Percentiles rank a stretch among this genome's conserved stretches.
Conservation (phyloP, 2,113 vertebrate species). For the Pteropus alecto region DNA sequence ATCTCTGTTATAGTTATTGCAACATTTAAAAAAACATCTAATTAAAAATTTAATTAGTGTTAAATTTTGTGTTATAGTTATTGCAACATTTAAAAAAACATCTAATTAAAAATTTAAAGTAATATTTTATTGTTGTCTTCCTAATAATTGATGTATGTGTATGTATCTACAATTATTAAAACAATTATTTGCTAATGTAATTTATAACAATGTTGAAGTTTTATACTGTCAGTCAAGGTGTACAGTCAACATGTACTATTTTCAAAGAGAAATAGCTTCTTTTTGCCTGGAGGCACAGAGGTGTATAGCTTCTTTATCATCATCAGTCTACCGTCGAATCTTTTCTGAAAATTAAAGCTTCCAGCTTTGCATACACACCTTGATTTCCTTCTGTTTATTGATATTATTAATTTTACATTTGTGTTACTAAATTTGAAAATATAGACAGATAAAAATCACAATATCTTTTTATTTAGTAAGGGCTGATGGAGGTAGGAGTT, state of each 20-base stretch:
- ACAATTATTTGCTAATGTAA: neutral
- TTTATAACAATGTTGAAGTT: neutral
- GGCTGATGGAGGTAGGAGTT: neutral
- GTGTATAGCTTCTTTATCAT: neutral
- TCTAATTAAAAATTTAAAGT: neutral
- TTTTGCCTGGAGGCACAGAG: neutral
- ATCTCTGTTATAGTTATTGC: no score
- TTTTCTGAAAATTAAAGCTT: constrained; percentile 17
- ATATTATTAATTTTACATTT: constrained; percentile 10
- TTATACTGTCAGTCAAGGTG: neutral
- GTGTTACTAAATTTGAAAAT: neutral
- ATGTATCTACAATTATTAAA: neutral
- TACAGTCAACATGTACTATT: neutral
- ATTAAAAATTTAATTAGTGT: no score
- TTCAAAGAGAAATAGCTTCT: neutral
- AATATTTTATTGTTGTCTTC: neutral
- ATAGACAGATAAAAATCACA: neutral
- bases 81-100: neutral
- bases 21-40: no score
- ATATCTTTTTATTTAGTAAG: neutral
- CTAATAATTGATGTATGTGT: neutral
- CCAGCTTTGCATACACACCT: neutral
- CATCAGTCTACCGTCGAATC: neutral
- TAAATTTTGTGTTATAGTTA: no score
- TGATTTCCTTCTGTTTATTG: neutral